These are phyloP conservation scores for Eupithecia exiguata DNA, from an alignment of 2,888 invertebrate species.

Conservation along the genomic window DNA sequence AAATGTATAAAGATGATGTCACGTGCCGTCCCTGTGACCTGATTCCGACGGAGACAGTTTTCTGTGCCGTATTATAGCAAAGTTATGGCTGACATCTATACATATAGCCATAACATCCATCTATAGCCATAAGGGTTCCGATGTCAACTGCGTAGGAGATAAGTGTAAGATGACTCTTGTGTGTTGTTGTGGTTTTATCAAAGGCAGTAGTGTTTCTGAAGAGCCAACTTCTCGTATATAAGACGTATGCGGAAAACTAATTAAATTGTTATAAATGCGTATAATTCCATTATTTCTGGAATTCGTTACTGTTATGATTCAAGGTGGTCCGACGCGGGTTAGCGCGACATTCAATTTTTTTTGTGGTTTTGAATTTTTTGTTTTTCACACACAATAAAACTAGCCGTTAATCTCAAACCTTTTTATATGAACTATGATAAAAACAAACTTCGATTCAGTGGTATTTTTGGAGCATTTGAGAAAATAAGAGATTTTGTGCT, in stretches of 20 bases:
- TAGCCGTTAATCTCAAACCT: too few species aligned
- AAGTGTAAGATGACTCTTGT: constrained; percentile 4
- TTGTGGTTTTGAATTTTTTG: too few species aligned
- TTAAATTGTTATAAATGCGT: not conserved
- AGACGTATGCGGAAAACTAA: not conserved
- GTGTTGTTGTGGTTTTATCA: constrained; percentile 4
- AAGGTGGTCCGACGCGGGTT: too few species aligned
- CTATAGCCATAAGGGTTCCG: constrained; percentile 44
- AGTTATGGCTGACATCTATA: not conserved
- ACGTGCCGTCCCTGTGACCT: constrained; percentile 2
- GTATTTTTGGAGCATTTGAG: too few species aligned
- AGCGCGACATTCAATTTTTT: too few species aligned
- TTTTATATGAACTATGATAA: too few species aligned
- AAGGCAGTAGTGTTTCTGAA: constrained; percentile 2
- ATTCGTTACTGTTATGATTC: not conserved
- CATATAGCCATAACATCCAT: constrained; percentile 44
- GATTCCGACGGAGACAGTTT: not conserved
- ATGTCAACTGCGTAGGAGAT: constrained; percentile 11
- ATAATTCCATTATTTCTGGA: constrained; percentile 2
- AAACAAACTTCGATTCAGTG: too few species aligned
- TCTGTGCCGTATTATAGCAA: constrained; percentile 5
- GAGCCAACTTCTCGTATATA: not conserved
- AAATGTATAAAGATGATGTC: not conserved
- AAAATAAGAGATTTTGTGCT: too few species aligned
- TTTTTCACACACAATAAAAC: too few species aligned